Percentiles rank a stretch among this genome's conserved stretches.
Evolutionary conservation across 1,140 invertebrate genomes (phyloP).

Genomic region (Pygmarrhopalites habei): DNA sequence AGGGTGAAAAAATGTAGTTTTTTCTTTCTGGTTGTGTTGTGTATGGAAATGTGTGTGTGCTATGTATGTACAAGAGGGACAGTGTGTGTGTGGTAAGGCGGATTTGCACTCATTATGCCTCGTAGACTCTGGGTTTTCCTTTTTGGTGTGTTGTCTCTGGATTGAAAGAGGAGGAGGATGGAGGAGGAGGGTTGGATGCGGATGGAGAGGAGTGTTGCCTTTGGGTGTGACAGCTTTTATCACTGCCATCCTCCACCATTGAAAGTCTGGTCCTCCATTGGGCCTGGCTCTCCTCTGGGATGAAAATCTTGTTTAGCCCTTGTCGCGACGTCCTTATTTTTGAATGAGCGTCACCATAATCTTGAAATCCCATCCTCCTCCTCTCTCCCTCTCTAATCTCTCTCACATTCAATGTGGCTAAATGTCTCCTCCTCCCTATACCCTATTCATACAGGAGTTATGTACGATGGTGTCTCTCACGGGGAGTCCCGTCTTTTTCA

Average conservation of each 20-base stretch:
- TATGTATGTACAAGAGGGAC: background rate
- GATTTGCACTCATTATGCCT: background rate
- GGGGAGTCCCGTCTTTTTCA: too few species aligned
- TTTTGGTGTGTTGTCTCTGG: background rate
- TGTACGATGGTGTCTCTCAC: too few species aligned
- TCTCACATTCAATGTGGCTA: background rate
- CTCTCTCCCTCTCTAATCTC: background rate
- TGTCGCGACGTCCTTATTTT: too few species aligned
- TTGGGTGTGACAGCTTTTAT: constrained; percentile 11
- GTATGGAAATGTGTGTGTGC: background rate
- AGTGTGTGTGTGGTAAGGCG: too few species aligned
- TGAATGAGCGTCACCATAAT: too few species aligned
- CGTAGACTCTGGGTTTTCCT: background rate
- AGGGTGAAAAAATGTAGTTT: too few species aligned
- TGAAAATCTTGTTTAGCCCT: too few species aligned
- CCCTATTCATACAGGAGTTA: too few species aligned
- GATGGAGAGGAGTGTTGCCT: background rate
- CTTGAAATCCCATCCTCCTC: too few species aligned
- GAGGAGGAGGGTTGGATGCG: background rate
- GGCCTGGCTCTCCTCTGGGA: too few species aligned
- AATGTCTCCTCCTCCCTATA: background rate
- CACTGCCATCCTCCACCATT: background rate
- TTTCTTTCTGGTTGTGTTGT: background rate
- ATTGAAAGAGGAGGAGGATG: background rate
- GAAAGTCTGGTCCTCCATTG: too few species aligned